Evolutionary conservation across 2,113 vertebrate species (phyloP), one percentile per base, ranked within the genome.

Genomic region (Cinclus mexicanus): DNA sequence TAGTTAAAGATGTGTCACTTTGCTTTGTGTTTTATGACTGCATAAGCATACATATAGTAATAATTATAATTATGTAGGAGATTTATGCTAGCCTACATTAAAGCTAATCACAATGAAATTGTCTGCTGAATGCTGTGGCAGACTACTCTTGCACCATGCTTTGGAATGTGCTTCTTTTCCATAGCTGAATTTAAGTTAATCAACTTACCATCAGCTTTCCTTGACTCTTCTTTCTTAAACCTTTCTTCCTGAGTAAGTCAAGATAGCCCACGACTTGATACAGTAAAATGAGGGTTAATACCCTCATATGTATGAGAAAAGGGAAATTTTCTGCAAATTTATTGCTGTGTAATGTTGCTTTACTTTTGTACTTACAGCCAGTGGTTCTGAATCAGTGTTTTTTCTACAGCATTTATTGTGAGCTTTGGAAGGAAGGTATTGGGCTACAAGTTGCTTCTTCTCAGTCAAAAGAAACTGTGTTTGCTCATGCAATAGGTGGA

Each of bases 1-100:
- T 90, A 76, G 86, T 74, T 93, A 68, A 95, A 91, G 74, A 50
- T 87, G 52, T 91, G 77, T 75, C 80, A 18, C 57, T 87, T 92
- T 75, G 67, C 94, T 94, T 90, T 95, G 86, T 89, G 56, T 81
- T 96, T 89, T 84, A 25, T 84, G 85, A 74, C 82, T 90, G 44
- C 84, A 56, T 33, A 44, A 93, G 70, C 49, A 19, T n/a, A 68
- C 0, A 0, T 94, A 56, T 85, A 71, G 68, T 93, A 94, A 90
- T 93, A 87, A 85, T 92, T 74, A 53, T 87, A 93, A 81, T 92
- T 94, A 71, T 24, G 35, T 61, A 61, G 77, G 74, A 91, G 84
- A 83, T 88, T 35, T 33, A 11, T 78, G 70, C 70, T 84, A 85
- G 82, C 55, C 53, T 95, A 35, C 18, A 16, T 82, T 79, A 79